These are phyloP conservation scores for Scaptodrosophila latifasciaeformis DNA, from an alignment of 2,888 invertebrate genomes.

Conservation along the genomic window DNA sequence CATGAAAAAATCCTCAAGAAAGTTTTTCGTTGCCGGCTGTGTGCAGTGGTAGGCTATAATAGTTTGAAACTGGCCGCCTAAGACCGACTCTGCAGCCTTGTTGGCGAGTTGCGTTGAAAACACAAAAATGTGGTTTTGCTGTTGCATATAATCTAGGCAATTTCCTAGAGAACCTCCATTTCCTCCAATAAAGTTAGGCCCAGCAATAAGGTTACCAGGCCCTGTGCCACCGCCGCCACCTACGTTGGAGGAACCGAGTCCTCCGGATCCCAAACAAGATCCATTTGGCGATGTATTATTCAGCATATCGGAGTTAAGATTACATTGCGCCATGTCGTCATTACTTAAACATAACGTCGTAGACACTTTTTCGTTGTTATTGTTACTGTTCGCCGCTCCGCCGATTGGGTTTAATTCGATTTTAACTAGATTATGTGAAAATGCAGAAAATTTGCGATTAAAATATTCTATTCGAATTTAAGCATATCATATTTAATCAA, in stretches of 20 bases:
- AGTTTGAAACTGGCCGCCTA: constrained; percentile 91
- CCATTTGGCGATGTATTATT: constrained; percentile 23
- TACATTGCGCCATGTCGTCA: constrained; percentile 40
- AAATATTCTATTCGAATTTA: background rate
- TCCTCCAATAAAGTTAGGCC: constrained; percentile 23
- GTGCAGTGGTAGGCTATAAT: constrained; percentile 97
- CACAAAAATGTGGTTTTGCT: constrained; percentile 98
- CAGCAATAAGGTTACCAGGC: constrained; percentile 8
- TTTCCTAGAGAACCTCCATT: constrained; percentile 31
- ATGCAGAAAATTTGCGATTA: background rate
- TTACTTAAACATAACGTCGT: constrained; percentile 24
- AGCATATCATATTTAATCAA: too few species aligned
- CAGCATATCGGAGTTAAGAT: constrained; percentile 33
- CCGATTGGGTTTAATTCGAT: constrained; percentile 35
- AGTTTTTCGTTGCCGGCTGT: constrained; percentile 95
- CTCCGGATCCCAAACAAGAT: constrained; percentile 6
- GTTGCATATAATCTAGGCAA: constrained; percentile 85
- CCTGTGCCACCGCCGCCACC: constrained; percentile 5
- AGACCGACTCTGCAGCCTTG: constrained; percentile 93
- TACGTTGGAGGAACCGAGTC: constrained; percentile 5
- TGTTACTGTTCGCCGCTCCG: constrained; percentile 25
- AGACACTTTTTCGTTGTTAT: constrained; percentile 41
- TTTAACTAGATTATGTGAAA: constrained; percentile 41
- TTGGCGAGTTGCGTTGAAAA: constrained; percentile 96
- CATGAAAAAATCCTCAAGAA: constrained; percentile 84